Percentiles rank a stretch among this genome's conserved stretches.
Evolutionary conservation across 1,140 invertebrate genomes (phyloP).

Genomic region (Ptiloglossa arizonensis): DNA sequence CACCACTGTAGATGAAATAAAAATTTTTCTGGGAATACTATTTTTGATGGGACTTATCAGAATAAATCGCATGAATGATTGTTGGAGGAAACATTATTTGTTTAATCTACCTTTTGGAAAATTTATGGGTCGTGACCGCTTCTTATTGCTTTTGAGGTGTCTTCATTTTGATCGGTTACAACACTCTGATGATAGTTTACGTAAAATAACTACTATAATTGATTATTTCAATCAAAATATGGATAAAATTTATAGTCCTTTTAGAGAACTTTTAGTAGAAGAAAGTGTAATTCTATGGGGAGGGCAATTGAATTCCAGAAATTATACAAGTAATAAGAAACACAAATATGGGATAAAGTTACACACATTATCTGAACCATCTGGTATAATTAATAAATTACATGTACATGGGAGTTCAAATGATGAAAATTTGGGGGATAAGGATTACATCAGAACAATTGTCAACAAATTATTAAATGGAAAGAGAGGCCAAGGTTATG

Average conservation of each 20-base stretch:
- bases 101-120: not conserved
- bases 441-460: not conserved
- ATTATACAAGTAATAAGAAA: not conserved
- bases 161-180: not conserved
- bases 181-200: not conserved
- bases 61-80: slow-evolving; percentile 3
- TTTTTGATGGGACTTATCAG: slow-evolving; percentile 2
- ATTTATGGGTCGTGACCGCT: not conserved
- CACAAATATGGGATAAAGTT: not conserved
- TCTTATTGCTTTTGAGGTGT: not conserved
- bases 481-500: not conserved
- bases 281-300: not conserved
- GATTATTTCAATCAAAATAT: not conserved
- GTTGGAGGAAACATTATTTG: not conserved
- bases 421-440: not conserved
- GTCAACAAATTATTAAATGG: not conserved
- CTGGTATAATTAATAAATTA: slow-evolving; percentile 6
- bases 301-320: not conserved
- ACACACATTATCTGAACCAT: not conserved
- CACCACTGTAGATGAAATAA: not conserved
- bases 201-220: not conserved
- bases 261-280: not conserved
- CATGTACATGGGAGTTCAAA: not conserved
- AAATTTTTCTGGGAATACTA: slow-evolving; percentile 1
- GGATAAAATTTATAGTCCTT: slow-evolving; percentile 5